phyloP scores from a whole-genome alignment of 2,888 invertebrate genomes.

The Steromphala cineraria region DNA sequence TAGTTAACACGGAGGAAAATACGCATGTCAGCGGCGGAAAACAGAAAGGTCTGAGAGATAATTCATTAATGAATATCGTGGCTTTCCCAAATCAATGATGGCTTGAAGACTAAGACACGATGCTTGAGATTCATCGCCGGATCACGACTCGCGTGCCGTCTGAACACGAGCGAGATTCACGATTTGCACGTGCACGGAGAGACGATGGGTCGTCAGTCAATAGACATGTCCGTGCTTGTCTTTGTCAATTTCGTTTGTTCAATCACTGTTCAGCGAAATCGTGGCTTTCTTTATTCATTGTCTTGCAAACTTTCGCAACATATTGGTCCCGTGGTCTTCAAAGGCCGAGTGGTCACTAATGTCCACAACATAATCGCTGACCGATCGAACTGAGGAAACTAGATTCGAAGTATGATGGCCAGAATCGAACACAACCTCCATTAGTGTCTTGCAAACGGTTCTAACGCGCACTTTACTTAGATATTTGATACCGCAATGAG shows the following conservation, averaged over 20 bases:
- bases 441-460: too few relatives aligned
- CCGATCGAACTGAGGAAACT: not conserved
- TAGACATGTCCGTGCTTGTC: not conserved
- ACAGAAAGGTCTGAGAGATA: not conserved
- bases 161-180: not conserved
- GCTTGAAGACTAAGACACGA: not conserved
- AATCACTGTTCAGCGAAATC: not conserved
- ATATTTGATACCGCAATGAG: too few relatives aligned
- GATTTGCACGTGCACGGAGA: not conserved
- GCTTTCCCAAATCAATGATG: not conserved
- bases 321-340: not conserved
- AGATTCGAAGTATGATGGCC: too few relatives aligned
- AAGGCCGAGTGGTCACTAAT: not conserved
- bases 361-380: constrained; percentile 12
- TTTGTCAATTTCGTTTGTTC: not conserved
- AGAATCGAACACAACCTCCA: too few relatives aligned
- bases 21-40: not conserved
- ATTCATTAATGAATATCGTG: not conserved
- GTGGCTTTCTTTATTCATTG: constrained; percentile 11
- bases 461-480: too few relatives aligned
- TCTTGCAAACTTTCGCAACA: constrained; percentile 7
- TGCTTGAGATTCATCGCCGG: not conserved
- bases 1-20: not conserved
- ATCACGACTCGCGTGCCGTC: not conserved
- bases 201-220: not conserved